phyloP scores from a whole-genome alignment of 2,888 invertebrate genomes.

The Meteorus colon region DNA sequence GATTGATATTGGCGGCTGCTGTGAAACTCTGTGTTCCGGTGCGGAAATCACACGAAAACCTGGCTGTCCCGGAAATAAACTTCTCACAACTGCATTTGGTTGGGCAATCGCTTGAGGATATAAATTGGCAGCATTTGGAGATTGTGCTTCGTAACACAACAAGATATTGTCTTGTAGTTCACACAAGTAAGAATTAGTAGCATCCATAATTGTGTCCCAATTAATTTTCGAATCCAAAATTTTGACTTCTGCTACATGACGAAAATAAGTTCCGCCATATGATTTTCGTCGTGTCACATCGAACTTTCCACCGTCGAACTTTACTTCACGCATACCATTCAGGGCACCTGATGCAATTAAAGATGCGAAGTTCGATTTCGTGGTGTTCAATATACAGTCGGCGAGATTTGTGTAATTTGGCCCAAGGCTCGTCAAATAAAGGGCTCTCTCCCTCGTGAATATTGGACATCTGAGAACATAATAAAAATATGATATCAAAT shows the following conservation, averaged over 20 bases:
- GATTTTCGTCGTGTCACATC: slow-evolving; percentile 65
- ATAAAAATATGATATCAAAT: background rate
- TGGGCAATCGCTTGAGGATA: slow-evolving; percentile 73
- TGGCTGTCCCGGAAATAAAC: slow-evolving; percentile 71
- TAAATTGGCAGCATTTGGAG: slow-evolving; percentile 76
- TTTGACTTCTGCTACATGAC: slow-evolving; percentile 65
- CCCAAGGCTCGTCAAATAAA: slow-evolving; percentile 76
- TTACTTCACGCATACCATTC: slow-evolving; percentile 65
- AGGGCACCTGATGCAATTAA: slow-evolving; percentile 68
- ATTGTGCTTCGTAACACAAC: slow-evolving; percentile 78
- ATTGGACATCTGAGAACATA: slow-evolving; percentile 73
- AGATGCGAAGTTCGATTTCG: slow-evolving; percentile 69
- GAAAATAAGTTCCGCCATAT: slow-evolving; percentile 65
- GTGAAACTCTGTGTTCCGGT: slow-evolving; percentile 72
- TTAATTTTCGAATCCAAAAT: slow-evolving; percentile 75
- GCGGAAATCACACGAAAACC: slow-evolving; percentile 73
- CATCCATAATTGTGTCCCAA: slow-evolving; percentile 79
- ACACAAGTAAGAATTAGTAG: slow-evolving; percentile 74
- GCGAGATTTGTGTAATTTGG: slow-evolving; percentile 74
- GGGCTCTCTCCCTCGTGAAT: slow-evolving; percentile 74
- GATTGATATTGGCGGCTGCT: slow-evolving; percentile 73
- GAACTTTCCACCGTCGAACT: slow-evolving; percentile 66
- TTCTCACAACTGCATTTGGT: slow-evolving; percentile 69
- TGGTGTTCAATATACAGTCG: slow-evolving; percentile 70
- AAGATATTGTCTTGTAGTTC: slow-evolving; percentile 79